Conservation (phyloP, 2,113 vertebrate species). For the Tricholaema leucomelas region DNA sequence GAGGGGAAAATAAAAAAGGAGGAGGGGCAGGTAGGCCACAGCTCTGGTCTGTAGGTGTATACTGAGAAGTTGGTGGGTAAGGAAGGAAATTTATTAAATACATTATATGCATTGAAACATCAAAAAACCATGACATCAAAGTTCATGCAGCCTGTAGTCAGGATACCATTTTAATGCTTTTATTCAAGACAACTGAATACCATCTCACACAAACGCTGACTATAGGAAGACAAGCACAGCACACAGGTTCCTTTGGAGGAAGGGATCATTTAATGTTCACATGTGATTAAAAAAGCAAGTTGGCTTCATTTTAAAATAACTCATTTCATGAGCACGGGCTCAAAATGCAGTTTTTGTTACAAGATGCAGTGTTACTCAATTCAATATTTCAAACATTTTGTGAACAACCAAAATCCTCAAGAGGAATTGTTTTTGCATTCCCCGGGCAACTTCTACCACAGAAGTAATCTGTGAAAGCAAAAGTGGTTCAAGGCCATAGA, state of each 20-base stretch:
- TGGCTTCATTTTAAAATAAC: not conserved
- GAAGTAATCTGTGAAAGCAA: not conserved
- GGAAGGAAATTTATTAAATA: not conserved
- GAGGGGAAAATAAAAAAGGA: not conserved
- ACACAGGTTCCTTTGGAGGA: too few species aligned
- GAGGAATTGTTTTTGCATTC: not conserved
- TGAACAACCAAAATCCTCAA: not conserved
- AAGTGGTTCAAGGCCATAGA: not conserved
- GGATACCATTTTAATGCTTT: not conserved
- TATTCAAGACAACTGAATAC: not conserved
- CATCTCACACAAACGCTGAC: not conserved
- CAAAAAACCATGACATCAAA: not conserved
- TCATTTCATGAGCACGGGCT: not conserved
- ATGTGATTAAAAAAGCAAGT: not conserved
- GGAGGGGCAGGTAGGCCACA: not conserved
- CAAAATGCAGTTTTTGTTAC: not conserved
- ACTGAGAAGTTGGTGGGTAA: not conserved
- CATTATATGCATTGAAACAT: not conserved
- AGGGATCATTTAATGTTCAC: not conserved
- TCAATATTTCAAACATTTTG: not conserved
- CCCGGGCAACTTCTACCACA: not conserved
- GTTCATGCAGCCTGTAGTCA: not conserved
- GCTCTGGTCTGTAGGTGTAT: not conserved
- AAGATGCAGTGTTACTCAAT: not conserved
- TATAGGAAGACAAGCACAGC: not conserved